Base-by-base conservation (phyloP, 53 echinoderm and acorn worm species). In the Holothuria scabra region DNA sequence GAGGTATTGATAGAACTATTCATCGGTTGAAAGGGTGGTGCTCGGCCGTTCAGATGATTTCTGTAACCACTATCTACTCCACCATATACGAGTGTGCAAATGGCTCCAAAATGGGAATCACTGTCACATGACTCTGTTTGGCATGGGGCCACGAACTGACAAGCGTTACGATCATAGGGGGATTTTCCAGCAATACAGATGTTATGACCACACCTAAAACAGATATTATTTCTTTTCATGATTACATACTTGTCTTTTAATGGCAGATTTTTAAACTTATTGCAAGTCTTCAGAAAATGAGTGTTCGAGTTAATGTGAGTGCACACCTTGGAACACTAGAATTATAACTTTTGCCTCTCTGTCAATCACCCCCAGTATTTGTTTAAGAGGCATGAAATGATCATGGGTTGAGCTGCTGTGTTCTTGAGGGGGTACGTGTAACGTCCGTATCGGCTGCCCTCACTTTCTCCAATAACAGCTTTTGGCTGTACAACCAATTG, bases 81-180 rank as follows among this genome's bases (percentile, higher is more conserved):
- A 25, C 86, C 93, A 85, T 88, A 91, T 35, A 91, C 74, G 21
- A 83, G 72, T 26, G 89, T 88, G 81, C 93, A 93, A 70, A 93
- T 86, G 33, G 90, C 72, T 32, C 90, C 63, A 74, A 93, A 91
- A 48, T 94, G 91, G 28, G 57, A 56, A 76, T 94, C 89, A 63
- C 61, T 62, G 23, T 87, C 89, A 84, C 88, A 83, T 18, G 90
- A 64, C 38, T 81, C 46, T 62, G 68, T 74, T 23, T 83, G 68
- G 62, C 89, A 84, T 12, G 76, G 84, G 7, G 19, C 26, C 8
- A 63, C 37, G 35, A 85, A 88, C 66, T 88, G 89, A 61, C 89
- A 88, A 0, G 84, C 28, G 8, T 34, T n/a, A n/a, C n/a, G n/a
- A n/a, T n/a, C n/a, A n/a, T n/a, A n/a, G n/a, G n/a, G n/a, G n/a